Evolutionary conservation across 30 jellyfish, hydroid and myxozoan species (phyloP), one percentile per base, ranked within the genome.

Genomic region (Pseudorhiza aurosa): DNA sequence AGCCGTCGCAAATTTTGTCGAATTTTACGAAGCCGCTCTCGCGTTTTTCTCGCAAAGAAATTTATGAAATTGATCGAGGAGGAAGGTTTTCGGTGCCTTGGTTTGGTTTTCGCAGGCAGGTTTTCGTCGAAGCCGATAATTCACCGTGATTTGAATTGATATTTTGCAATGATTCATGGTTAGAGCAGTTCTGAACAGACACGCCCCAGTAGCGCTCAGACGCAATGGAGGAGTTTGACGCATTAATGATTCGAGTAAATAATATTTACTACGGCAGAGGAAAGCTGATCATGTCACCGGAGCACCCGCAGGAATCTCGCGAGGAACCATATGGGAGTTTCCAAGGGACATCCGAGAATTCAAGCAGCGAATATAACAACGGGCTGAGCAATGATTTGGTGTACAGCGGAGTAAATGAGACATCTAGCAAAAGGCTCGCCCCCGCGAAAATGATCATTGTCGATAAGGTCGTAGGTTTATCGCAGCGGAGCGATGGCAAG

Each of bases 221-320:
- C n/a, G n/a, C n/a, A n/a, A 80, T 80, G 91, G 91, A 80, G 32
- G 84, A 80, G 19, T 80, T 64, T 51, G 84, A 80, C 46, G 77
- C 76, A 19, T 40, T 80, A 21, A 50, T 80, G 77, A 65, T 56
- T 32, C 76, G 91, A 14, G 84, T 80, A 2, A 80, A 80, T 45
- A 80, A 65, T 25, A 35, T 65, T 8, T 65, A 80, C 37, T 56
- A 80, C 39, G 77, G 77, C 21, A 75, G 91, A 65, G 91, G 84
- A 11, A 80, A 53, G 42, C 59, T 80, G 62, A 57, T 50, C 2
- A 73, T 50, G 75, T 37, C 86, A 1, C 75, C 86, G 29, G 86
- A 73, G 30, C 14, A 33, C 44, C 40, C 60, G 58, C 60, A 17
- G 26, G 68, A 29, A 28, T 27, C 21, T 1, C 46, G 10, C 83